Base-by-base conservation (phyloP, 2,888 invertebrate genomes). In the Tanypteryx hageni region DNA sequence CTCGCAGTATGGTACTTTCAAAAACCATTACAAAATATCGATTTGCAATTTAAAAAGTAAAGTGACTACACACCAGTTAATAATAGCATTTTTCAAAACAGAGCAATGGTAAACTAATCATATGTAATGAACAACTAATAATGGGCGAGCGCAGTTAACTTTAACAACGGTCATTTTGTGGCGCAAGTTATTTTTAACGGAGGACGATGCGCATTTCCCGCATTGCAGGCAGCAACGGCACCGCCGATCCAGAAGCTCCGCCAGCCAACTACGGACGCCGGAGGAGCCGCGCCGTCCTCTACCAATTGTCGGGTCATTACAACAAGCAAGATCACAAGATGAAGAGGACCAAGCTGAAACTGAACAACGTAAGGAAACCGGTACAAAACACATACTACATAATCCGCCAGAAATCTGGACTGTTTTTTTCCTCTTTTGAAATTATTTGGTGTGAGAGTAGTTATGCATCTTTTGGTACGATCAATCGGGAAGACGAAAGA, bases 221-320 rank as follows among this genome's bases (percentile, higher is more conserved):
- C 82, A n/a, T 97, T 96, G 96, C 96, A 97, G 97, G 98, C 96
- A 96, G 97, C 95, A 98, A 97, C 95, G 98, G 97, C 92, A 96
- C 97, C 95, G 95, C 98, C 95, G 97, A 98, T 95, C 96, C 97
- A 82, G 97, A 97, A 95, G 97, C 97, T 94, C 97, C 97, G 93
- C 97, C 98, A 94, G 97, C 98, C 94, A 98, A 98, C 96, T 98
- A 98, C 96, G 98, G 98, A 94, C 96, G 99, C 94, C 96, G 99
- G 94, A 96, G 99, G 94, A 99, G 99, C 95, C 96, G 99, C 94
- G 99, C 99, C 83, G 99, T 99, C 93, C 97, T 99, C 93, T 99
- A 99, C 96, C 99, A 99, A 96, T 97, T 99, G 94, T 99, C 99
- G 94, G 99, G 99, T 93, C 99, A 99, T 95, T 99, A 99, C 96